These are phyloP conservation scores for Cerceris ruficornis DNA, from an alignment of 2,888 invertebrate genomes.

Conservation along the genomic window DNA sequence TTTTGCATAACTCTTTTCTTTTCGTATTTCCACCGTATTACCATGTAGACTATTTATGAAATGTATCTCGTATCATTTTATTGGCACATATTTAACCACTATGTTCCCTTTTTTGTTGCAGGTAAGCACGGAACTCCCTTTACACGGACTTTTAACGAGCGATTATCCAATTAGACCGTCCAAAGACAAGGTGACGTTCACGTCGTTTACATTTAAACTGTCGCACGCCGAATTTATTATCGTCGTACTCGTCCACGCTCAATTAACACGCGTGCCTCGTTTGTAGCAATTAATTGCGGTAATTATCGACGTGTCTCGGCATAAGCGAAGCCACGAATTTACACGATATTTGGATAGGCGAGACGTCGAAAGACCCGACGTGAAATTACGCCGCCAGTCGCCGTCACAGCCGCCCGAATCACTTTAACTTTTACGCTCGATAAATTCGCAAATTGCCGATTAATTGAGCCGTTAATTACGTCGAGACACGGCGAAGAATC, in stretches of 20 bases:
- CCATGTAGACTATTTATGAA: too few relatives aligned
- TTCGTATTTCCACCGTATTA: too few relatives aligned
- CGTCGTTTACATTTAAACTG: too few relatives aligned
- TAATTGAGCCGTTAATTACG: too few relatives aligned
- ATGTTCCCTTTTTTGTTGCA: constrained; percentile 41
- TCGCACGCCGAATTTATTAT: too few relatives aligned
- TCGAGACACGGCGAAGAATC: too few relatives aligned
- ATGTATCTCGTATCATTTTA: too few relatives aligned
- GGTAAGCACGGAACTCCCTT: constrained; percentile 38
- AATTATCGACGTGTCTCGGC: constrained; percentile 18
- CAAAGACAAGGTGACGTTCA: too few relatives aligned
- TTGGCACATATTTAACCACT: constrained; percentile 6
- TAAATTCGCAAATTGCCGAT: too few relatives aligned
- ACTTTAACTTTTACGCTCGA: too few relatives aligned
- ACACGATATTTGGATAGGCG: background rate
- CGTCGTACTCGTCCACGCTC: background rate
- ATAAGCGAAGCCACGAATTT: constrained; percentile 1
- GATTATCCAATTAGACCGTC: background rate
- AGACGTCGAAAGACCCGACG: constrained; percentile 18
- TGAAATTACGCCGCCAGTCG: background rate
- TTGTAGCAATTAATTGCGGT: constrained; percentile 29
- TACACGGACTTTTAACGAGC: background rate
- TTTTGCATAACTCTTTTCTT: too few relatives aligned
- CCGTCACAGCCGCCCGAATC: too few relatives aligned
- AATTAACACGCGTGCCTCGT: background rate